A percentile compares a stretch with the other conserved stretches of the same genome.
Evolutionary conservation across 2,888 invertebrate species (phyloP).

Genomic region (Pheosia tremula): DNA sequence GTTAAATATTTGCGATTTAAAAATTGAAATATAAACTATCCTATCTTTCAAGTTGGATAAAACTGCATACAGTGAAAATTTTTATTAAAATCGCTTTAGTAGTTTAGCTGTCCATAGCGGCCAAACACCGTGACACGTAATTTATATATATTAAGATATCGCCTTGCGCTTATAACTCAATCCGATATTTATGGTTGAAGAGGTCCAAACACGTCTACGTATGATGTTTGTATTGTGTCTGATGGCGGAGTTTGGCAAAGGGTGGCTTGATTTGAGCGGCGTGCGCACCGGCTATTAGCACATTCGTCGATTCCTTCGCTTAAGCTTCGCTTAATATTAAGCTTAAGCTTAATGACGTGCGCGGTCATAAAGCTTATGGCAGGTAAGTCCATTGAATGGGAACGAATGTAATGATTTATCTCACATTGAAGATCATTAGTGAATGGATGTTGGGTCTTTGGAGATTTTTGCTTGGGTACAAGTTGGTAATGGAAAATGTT

Average conservation of each 20-base stretch:
- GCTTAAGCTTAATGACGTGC: conserved; percentile 31
- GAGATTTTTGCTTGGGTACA: too few species aligned
- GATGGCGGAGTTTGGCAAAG: conserved; percentile 71
- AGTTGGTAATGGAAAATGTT: too few species aligned
- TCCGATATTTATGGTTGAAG: conserved; percentile 40
- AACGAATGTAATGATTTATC: too few species aligned
- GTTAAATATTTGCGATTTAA: too few species aligned
- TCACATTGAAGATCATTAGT: too few species aligned
- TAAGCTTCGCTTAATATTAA: conserved; percentile 22
- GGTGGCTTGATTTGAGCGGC: conserved; percentile 41
- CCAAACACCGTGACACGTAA: too few species aligned
- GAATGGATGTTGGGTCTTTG: too few species aligned
- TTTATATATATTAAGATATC: conserved; percentile 2
- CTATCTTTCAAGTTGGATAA: too few species aligned
- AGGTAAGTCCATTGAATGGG: conserved; percentile 9
- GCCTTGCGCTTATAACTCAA: conserved; percentile 41
- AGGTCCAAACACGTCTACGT: conserved; percentile 53
- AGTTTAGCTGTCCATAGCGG: too few species aligned
- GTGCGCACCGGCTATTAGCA: conserved; percentile 22
- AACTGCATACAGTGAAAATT: too few species aligned
- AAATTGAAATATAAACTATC: too few species aligned
- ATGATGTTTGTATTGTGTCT: conserved; percentile 62
- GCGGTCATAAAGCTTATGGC: conserved; percentile 20
- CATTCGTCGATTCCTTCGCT: conserved; percentile 10
- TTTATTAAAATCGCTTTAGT: too few species aligned